Evolutionary conservation across 2,797 vertebrate species (phyloP).

Genomic region (Carapus acus): DNA sequence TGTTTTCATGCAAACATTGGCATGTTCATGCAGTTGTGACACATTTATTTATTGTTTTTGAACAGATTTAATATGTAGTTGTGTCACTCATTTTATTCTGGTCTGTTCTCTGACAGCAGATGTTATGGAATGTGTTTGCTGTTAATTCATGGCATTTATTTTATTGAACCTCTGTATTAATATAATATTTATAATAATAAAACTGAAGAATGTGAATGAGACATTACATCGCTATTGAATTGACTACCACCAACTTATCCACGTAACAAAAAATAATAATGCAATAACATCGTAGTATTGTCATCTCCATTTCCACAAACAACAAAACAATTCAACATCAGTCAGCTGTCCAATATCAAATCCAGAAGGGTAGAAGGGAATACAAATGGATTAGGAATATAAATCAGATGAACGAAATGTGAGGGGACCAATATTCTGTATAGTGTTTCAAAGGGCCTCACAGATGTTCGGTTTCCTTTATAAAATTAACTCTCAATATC

Average conservation of each 20-base stretch:
- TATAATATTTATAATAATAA: slow-evolving; percentile 16
- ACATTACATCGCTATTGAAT: slow-evolving; percentile 5
- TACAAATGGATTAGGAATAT: too few relatives aligned
- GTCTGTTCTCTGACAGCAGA: slow-evolving; percentile 17
- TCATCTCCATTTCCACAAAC: too few relatives aligned
- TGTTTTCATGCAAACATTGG: neutral
- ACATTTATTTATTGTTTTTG: slow-evolving; percentile 1
- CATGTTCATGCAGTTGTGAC: neutral
- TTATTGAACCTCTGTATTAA: slow-evolving; percentile 15
- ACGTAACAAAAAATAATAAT: too few relatives aligned
- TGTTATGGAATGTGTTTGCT: slow-evolving; percentile 17
- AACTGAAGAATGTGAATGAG: slow-evolving; percentile 1
- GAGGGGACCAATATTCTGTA: too few relatives aligned
- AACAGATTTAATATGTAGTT: slow-evolving; percentile 19
- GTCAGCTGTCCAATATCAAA: too few relatives aligned
- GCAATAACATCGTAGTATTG: too few relatives aligned
- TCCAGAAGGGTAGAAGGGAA: too few relatives aligned
- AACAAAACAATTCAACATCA: too few relatives aligned
- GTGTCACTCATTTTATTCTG: slow-evolving; percentile 9
- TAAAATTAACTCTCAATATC: too few relatives aligned
- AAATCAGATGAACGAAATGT: too few relatives aligned
- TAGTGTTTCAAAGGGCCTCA: too few relatives aligned
- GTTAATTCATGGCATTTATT: slow-evolving; percentile 25
- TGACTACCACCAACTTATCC: neutral
- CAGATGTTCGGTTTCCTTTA: too few relatives aligned